Evolutionary conservation across 2,797 vertebrate species (phyloP).

Genomic region (Nasua narica): DNA sequence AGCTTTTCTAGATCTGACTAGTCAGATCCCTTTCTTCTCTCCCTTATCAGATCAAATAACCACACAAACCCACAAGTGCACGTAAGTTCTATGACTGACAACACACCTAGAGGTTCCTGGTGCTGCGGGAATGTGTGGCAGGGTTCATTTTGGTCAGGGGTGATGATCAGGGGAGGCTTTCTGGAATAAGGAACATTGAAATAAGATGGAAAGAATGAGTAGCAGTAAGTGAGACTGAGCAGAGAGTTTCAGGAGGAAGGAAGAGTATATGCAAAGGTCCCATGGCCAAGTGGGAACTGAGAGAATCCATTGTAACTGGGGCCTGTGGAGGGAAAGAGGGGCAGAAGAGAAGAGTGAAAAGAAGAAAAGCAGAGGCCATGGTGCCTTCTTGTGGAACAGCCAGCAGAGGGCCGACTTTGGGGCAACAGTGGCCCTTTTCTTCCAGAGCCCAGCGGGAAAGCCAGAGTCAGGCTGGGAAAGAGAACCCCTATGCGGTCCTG

Average conservation of each 20-base stretch:
- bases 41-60: not conserved
- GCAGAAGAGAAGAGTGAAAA: not conserved
- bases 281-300: not conserved
- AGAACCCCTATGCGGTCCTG: not conserved
- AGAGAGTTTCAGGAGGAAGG: not conserved
- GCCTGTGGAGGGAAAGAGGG: too few species aligned
- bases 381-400: not conserved
- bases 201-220: not conserved
- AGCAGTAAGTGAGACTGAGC: not conserved
- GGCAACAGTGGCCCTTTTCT: not conserved
- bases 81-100: not conserved
- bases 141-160: not conserved
- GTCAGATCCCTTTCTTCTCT: not conserved
- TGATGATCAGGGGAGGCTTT: not conserved
- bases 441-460: not conserved
- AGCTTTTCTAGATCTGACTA: not conserved
- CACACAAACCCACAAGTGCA: not conserved
- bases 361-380: not conserved
- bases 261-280: not conserved
- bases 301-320: not conserved
- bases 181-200: not conserved
- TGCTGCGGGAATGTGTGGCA: not conserved
- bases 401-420: slow-evolving; percentile 38
- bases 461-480: not conserved
- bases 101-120: not conserved